These are phyloP conservation scores for Chrysolina americana DNA, from an alignment of 2,888 invertebrate species.

Conservation along the genomic window DNA sequence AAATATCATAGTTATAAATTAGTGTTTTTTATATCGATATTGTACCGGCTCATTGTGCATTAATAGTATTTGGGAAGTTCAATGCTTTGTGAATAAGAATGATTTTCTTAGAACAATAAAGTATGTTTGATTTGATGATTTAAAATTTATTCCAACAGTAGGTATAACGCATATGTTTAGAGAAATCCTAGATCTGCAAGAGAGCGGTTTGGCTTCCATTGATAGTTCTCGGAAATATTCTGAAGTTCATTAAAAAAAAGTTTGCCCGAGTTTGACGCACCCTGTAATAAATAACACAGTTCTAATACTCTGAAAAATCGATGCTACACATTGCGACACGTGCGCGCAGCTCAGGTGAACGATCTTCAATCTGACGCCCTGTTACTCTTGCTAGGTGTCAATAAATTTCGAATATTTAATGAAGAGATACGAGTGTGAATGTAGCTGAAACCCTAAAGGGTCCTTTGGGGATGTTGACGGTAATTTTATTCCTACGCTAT, in stretches of 20 bases:
- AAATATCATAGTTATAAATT: no score
- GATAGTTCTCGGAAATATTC: not conserved
- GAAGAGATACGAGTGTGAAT: slow-evolving; percentile 1
- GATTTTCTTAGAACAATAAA: no score
- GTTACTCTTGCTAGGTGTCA: slow-evolving; percentile 30
- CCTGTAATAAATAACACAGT: slow-evolving; percentile 25
- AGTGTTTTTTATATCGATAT: no score
- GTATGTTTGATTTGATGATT: no score
- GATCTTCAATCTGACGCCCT: slow-evolving; percentile 39
- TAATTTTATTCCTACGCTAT: not conserved
- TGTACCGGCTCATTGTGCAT: no score
- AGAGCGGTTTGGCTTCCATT: no score
- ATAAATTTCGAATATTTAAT: slow-evolving; percentile 4
- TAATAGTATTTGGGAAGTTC: no score
- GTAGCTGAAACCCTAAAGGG: slow-evolving; percentile 5
- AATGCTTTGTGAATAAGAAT: no score
- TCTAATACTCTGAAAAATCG: slow-evolving; percentile 32
- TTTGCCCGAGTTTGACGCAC: not conserved
- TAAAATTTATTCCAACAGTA: no score
- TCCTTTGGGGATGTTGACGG: not conserved
- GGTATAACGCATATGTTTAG: no score
- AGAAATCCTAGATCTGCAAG: no score
- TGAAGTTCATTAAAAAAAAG: slow-evolving; percentile 8
- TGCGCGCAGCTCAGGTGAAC: slow-evolving; percentile 44
- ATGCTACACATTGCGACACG: slow-evolving; percentile 31